Evolutionary conservation across 2,888 invertebrate genomes (phyloP), one percentile per base, ranked within the genome.

Genomic region (Cybosia mesomella): DNA sequence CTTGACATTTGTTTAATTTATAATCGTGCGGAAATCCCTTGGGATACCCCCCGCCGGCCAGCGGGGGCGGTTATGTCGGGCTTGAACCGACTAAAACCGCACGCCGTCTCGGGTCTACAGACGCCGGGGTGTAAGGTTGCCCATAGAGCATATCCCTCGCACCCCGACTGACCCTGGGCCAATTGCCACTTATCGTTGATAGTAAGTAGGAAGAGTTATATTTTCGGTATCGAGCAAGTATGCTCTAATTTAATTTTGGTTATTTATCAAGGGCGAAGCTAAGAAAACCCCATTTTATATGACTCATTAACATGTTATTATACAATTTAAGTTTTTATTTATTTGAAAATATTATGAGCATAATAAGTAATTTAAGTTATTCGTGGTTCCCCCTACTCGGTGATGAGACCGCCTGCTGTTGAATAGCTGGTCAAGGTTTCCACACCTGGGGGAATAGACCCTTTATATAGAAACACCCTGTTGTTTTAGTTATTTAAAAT

Each of bases 321-420:
- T 55, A 24, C 49, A 49, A 49, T 49, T 49, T 49, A 49, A 49
- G 18, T 49, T 49, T 49, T 49, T 49, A n/a, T 49, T 49, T 49
- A 49, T n/a, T 9, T 49, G 18, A 49, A 49, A 49, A 49, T 49
- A 49, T 49, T 49, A 49, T n/a, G 49, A 49, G 49, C 43, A 43
- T 43, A 49, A 49, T 18, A 28, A 28, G 28, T 28, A 28, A 28
- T 49, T 49, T 49, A 49, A 49, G 49, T 49, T 49, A 49, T 49
- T 49, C 9, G 18, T 9, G 2, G n/a, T 49, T 43, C n/a, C 49
- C 49, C 49, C n/a, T 49, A n/a, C n/a, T 49, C n/a, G n/a, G 15
- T 49, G 49, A 49, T 49, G 49, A 49, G 49, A 49, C 49, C 49
- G 49, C 49, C 49, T 49, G 49, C 49, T 49, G 49, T n/a, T 49